Percentiles rank a stretch among this genome's conserved stretches.
These are phyloP conservation scores for Microcebus tavaratra DNA, from an alignment of 2,113 vertebrate species.

Conservation along the genomic window DNA sequence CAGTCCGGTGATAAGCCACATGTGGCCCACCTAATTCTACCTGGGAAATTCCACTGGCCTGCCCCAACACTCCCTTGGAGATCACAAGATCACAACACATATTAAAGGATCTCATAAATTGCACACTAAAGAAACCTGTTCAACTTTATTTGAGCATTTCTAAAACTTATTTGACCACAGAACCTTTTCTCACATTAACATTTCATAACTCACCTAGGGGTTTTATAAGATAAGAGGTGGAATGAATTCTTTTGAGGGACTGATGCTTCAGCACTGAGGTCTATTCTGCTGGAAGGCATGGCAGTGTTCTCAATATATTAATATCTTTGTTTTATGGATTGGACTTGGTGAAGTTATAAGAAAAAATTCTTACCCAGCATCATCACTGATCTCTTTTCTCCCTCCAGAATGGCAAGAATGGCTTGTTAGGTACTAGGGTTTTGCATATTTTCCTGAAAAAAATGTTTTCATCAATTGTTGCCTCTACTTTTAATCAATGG, in stretches of 20 bases:
- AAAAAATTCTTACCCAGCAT: neutral
- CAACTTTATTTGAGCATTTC: conserved; percentile 30
- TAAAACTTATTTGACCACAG: conserved; percentile 16
- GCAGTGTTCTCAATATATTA: neutral
- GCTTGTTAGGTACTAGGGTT: neutral
- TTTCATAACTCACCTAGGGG: conserved; percentile 7
- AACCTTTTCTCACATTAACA: neutral
- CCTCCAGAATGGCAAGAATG: neutral
- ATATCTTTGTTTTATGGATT: neutral
- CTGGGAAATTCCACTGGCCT: conserved; percentile 26
- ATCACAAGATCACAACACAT: neutral
- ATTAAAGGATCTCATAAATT: neutral
- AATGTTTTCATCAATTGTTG: neutral
- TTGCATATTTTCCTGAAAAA: conserved; percentile 5
- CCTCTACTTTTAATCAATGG: neutral
- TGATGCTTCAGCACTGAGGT: neutral
- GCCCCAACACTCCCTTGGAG: neutral
- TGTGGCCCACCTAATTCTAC: conserved; percentile 34
- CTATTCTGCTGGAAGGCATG: neutral
- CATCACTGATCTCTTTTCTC: neutral
- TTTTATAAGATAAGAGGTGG: conserved; percentile 9
- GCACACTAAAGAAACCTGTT: neutral
- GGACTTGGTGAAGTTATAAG: neutral
- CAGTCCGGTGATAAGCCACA: neutral
- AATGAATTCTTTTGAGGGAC: neutral